Conservation (phyloP, 2,113 vertebrate genomes). For the Clarias batrachus region DNA sequence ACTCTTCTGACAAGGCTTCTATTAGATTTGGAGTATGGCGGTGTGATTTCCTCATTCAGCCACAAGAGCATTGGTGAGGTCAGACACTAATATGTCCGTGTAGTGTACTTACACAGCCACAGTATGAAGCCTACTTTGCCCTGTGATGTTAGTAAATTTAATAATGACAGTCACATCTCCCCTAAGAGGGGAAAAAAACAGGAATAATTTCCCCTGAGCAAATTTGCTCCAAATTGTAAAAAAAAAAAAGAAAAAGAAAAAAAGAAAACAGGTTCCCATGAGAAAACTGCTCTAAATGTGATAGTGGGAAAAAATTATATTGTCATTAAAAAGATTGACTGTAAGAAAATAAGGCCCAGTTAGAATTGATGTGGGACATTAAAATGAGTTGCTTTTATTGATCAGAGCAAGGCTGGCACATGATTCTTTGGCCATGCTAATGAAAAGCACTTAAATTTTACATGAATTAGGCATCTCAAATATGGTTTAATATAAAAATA, state of each 20-base stretch:
- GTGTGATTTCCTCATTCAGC: neutral
- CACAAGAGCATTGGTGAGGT: neutral
- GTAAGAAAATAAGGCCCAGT: conserved; percentile 36
- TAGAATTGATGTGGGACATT: conserved; percentile 34
- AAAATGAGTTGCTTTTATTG: conserved; percentile 48
- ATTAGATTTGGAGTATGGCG: neutral
- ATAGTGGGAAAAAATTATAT: conserved; percentile 62
- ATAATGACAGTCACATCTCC: conserved; percentile 56
- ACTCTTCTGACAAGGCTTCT: neutral
- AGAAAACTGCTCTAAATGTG: conserved; percentile 65
- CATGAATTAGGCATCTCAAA: conserved; percentile 39
- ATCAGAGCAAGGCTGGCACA: neutral
- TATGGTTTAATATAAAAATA: neutral
- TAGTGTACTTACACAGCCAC: conserved; percentile 26
- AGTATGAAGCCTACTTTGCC: conserved; percentile 56
- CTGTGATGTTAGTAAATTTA: conserved; percentile 70
- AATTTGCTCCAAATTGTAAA: conserved; percentile 74
- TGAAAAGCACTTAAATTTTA: conserved; percentile 30
- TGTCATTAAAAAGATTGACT: conserved; percentile 67
- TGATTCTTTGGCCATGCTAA: conserved; percentile 3
- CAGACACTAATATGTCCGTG: neutral
- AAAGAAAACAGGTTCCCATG: conserved; percentile 55
- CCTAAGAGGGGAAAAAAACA: conserved; percentile 60
- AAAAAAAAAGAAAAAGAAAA: conserved; percentile 58
- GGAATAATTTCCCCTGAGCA: conserved; percentile 72